phyloP scores from a whole-genome alignment of 2,113 vertebrate species.

The Sclerurus mexicanus region DNA sequence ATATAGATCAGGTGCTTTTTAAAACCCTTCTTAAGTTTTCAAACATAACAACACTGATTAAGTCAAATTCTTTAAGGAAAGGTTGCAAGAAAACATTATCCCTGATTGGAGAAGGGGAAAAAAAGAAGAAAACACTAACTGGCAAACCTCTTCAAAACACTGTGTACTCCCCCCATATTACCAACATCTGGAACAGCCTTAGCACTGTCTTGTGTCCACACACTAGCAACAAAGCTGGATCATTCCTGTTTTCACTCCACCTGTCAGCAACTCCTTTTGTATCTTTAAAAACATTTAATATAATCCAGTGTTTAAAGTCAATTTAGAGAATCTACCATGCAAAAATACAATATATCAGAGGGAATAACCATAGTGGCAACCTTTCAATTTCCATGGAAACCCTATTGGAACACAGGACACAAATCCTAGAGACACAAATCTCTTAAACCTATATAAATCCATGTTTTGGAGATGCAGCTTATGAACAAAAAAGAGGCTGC shows the following conservation, averaged over 20 bases:
- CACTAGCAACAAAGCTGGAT: background rate
- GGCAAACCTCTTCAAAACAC: background rate
- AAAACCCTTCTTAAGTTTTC: background rate
- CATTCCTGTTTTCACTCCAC: background rate
- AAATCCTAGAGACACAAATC: slow-evolving; percentile 14
- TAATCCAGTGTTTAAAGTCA: background rate
- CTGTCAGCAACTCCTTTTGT: background rate
- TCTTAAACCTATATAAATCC: background rate
- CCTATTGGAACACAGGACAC: background rate
- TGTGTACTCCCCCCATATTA: background rate
- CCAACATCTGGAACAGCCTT: background rate
- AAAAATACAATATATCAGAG: background rate
- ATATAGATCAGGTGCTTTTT: background rate
- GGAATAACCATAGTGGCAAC: slow-evolving; percentile 40
- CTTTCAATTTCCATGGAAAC: slow-evolving; percentile 60
- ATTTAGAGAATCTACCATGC: slow-evolving; percentile 12
- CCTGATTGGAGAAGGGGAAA: background rate
- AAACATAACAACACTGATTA: background rate
- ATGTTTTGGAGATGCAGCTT: background rate
- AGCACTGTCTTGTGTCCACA: background rate
- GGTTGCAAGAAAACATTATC: background rate
- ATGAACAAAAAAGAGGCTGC: background rate
- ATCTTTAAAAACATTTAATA: background rate
- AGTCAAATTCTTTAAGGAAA: background rate
- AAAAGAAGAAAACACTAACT: background rate